phyloP scores from a whole-genome alignment of 2,113 vertebrate species.

The Baryphthengus martii region DNA sequence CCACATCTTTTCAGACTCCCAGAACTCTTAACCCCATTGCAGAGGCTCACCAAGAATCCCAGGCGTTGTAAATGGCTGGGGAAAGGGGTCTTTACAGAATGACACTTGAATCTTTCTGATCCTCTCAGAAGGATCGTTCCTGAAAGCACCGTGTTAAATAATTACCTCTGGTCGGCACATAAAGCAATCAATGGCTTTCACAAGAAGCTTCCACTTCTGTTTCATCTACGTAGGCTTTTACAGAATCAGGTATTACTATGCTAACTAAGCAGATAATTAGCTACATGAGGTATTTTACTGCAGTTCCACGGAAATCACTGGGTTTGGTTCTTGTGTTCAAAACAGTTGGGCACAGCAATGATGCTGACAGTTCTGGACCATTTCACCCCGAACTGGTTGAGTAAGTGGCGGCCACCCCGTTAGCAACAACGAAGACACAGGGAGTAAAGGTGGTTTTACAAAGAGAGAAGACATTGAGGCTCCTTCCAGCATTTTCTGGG shows the following conservation, averaged over 20 bases:
- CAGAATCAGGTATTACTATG: background rate
- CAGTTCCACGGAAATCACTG: background rate
- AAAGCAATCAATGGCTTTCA: constrained; percentile 17
- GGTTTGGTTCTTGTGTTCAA: background rate
- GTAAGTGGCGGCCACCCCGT: background rate
- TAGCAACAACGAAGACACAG: background rate
- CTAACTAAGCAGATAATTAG: constrained; percentile 45
- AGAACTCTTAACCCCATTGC: background rate
- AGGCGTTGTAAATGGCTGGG: background rate
- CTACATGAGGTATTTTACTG: background rate
- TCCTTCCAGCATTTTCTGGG: background rate
- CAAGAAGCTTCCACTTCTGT: constrained; percentile 11
- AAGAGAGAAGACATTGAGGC: background rate
- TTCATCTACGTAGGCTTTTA: background rate
- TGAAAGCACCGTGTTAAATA: background rate
- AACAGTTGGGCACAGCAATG: background rate
- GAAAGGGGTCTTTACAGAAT: background rate
- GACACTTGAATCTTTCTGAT: background rate
- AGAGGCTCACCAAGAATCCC: background rate
- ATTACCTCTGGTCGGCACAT: background rate
- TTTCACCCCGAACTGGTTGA: background rate
- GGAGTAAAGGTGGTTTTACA: background rate
- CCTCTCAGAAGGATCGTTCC: background rate
- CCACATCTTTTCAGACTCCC: background rate
- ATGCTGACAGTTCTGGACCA: background rate